Evolutionary conservation across 2,113 vertebrate genomes (phyloP).

Genomic region (Ariopsis seemanni): DNA sequence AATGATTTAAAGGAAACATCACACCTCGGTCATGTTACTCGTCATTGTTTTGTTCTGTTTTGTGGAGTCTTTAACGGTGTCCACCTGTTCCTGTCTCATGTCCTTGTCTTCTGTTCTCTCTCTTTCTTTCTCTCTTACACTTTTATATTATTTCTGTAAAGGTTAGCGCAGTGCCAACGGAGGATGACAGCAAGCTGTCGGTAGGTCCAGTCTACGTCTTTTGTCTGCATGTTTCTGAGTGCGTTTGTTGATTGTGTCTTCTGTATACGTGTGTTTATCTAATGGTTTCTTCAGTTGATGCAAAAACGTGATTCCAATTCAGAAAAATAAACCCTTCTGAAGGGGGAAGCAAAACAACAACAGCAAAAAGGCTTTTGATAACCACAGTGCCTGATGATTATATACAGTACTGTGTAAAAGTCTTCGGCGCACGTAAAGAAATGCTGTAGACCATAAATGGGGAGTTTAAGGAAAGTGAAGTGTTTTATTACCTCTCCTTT

Average conservation of each 20-base stretch:
- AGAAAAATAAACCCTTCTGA: neutral
- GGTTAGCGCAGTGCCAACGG: slow-evolving; percentile 69
- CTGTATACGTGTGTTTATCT: slow-evolving; percentile 16
- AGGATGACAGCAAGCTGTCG: slow-evolving; percentile 77
- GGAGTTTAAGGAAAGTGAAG: too few species aligned
- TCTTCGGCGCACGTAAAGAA: too few species aligned
- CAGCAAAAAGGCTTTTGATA: neutral
- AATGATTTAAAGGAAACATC: neutral
- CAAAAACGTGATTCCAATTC: neutral
- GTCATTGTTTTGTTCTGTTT: neutral
- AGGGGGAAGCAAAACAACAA: neutral
- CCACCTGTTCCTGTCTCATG: slow-evolving; percentile 68
- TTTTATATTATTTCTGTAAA: slow-evolving; percentile 73
- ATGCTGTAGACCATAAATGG: too few species aligned
- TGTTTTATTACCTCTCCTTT: too few species aligned
- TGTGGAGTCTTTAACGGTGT: slow-evolving; percentile 39
- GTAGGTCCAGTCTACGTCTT: slow-evolving; percentile 71
- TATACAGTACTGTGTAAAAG: neutral
- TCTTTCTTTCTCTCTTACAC: slow-evolving; percentile 44
- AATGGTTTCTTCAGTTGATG: slow-evolving; percentile 61
- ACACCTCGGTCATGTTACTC: neutral
- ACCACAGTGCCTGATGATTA: neutral
- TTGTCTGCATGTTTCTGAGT: slow-evolving; percentile 31
- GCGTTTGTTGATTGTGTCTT: slow-evolving; percentile 33
- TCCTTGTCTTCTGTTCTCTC: slow-evolving; percentile 67